Evolutionary conservation across 1,140 invertebrate genomes (phyloP), one percentile per base, ranked within the genome.

Genomic region (Diorhabda elongata): DNA sequence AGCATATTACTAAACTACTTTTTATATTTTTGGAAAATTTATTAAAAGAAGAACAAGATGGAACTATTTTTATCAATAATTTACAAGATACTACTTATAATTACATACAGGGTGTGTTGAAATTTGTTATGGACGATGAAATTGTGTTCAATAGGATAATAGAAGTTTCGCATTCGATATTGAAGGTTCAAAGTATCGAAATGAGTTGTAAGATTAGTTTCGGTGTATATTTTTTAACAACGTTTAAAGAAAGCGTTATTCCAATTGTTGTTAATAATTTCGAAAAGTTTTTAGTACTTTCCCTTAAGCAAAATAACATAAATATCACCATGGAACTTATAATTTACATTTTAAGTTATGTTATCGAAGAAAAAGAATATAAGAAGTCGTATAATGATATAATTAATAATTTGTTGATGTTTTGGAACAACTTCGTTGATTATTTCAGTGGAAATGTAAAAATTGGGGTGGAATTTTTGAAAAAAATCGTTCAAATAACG

Each of bases 151-250:
- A 66, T 42, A 41, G 47, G 56, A 64, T 77, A 3, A 44, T 75
- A 4, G 58, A 66, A 4, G 70, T 67, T 65, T 56, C 75, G 42
- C 69, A 73, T 58, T 59, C 64, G 44, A 26, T 58, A 3, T 42
- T 63, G 45, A 8, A 41, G 47, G 66, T 76, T 65, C 67, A 69
- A 56, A 64, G 61, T 61, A 45, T 62, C 64, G 69, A 76, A 42
- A 47, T 58, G 4, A 58, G 43, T 3, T 61, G 59, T 41, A 43
- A 68, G 26, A 61, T 66, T 0, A 8, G 41, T 6, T 71, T 75
- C 58, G 73, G 74, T 3, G 9, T 63, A 7, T 75, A 73, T 69
- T 62, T 77, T 3, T 11, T 74, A 7, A 65, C 45, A 26, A 69
- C 61, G 52, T 75, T 74, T 57, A 62, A 47, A 5, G 70, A 74